Base-by-base conservation (phyloP, 2,888 invertebrate genomes). In the Hipparchia sbordonii region DNA sequence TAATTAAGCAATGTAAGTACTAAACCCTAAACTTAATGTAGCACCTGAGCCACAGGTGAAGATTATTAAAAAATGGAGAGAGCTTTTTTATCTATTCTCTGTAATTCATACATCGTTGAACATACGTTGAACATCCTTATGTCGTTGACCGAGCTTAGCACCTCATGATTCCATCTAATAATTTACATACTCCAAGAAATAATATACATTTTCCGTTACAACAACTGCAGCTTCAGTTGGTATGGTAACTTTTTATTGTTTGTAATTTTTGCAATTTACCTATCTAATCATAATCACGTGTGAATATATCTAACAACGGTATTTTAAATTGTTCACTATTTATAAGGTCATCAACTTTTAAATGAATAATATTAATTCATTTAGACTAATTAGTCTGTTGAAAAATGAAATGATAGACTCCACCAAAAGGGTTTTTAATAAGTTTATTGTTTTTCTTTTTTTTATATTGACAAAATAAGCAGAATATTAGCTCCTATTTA, bases 221-320 rank as follows among this genome's bases (percentile, higher is more conserved):
- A 46, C 6, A 12, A 46, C 48, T 62, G 46, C 4, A n/a, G 9
- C 45, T 39, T 2, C 7, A 48, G 13, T 63, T 48, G 62, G 23
- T 63, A 63, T 63, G 51, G 7, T 63, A 12, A 13, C 12, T 4
- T 62, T 62, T 62, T 62, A 13, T 46, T 62, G 61, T 62, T 45
- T 10, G 2, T 48, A 13, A 51, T 48, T 62, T 60, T 23, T 46
- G 51, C 33, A 10, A n/a, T 13, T 45, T 62, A 45, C 51, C 39
- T 39, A 39, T 39, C 5, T 39, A 39, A 39, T 39, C 39, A 39
- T 4, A 4, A 39, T 63, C 6, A 6, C 23, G 23, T 23, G 13
- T 51, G 10, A 51, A 51, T 23, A 8, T 7, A 57, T 23, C 3
- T 23, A 6, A 51, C 10, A 62, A 13, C 62, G 10, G 63, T 51